These are phyloP conservation scores for Corythornis cristatus DNA, from an alignment of 2,113 vertebrate species.

Conservation along the genomic window DNA sequence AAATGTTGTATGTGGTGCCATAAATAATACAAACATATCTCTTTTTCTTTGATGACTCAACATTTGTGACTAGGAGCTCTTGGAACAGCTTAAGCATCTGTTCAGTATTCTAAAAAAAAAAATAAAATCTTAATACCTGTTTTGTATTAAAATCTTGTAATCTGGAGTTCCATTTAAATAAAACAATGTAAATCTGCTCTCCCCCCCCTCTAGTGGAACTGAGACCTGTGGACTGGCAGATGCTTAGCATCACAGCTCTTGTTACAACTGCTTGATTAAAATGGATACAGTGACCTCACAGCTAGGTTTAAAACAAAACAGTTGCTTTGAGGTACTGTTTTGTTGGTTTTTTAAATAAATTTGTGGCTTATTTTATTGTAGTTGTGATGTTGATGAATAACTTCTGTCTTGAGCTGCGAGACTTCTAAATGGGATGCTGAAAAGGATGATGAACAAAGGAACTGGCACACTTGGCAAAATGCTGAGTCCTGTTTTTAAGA, in stretches of 20 bases:
- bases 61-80: slow-evolving; percentile 26
- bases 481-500: not conserved
- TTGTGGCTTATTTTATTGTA: not conserved
- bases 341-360: not conserved
- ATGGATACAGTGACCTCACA: not conserved
- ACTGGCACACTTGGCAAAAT: not conserved
- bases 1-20: not conserved
- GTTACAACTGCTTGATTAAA: slow-evolving; percentile 33
- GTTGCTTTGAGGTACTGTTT: not conserved
- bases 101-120: not conserved
- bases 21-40: not conserved
- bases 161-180: not conserved
- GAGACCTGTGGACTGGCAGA: slow-evolving; percentile 22
- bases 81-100: slow-evolving; percentile 49
- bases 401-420: not conserved
- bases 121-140: not conserved
- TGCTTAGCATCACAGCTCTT: not conserved
- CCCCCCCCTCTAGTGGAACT: not conserved
- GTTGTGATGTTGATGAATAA: not conserved
- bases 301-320: not conserved
- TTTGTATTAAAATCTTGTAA: not conserved
- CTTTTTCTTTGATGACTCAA: slow-evolving; percentile 11
- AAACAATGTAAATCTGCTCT: not conserved
- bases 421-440: not conserved
- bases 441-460: not conserved